Evolutionary conservation across 2,888 invertebrate species (phyloP).

Genomic region (Masnerella sp.): DNA sequence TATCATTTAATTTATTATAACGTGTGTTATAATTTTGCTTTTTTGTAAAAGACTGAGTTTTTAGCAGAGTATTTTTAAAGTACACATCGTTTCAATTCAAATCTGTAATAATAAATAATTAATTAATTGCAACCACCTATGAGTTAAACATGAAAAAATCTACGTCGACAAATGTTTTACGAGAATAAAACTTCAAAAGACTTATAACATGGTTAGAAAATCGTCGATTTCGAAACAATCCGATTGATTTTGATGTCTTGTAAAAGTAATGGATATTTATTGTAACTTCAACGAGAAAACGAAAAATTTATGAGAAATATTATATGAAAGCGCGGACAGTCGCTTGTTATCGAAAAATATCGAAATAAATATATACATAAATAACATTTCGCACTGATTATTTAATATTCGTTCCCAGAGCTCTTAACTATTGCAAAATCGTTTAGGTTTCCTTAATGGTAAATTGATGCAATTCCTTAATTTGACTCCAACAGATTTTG

Average conservation of each 20-base stretch:
- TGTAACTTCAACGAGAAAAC: conserved; percentile 3
- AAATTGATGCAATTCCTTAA: no score
- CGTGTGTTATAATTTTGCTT: background rate
- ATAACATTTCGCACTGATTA: background rate
- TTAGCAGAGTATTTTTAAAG: no score
- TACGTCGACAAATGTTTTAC: conserved; percentile 4
- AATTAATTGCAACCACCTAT: background rate
- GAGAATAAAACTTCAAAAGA: conserved; percentile 8
- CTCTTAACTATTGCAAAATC: background rate
- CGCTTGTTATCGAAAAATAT: conserved; percentile 23
- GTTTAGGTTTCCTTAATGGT: background rate
- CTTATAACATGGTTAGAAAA: conserved; percentile 15
- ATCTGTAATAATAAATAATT: no score
- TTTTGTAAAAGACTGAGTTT: no score
- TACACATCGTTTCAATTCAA: no score
- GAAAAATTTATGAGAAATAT: conserved; percentile 16
- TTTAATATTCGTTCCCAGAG: background rate
- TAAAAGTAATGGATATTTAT: conserved; percentile 1
- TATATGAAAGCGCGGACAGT: conserved; percentile 4
- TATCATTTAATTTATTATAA: background rate
- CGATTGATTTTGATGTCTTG: conserved; percentile 8
- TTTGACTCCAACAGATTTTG: no score
- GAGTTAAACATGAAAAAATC: conserved; percentile 6
- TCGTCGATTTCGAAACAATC: conserved; percentile 8
- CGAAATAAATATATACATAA: conserved; percentile 15